A percentile compares a stretch with the other conserved stretches of the same genome.
phyloP scores from a whole-genome alignment of 2,113 vertebrate species.

The Dromaius novaehollandiae region DNA sequence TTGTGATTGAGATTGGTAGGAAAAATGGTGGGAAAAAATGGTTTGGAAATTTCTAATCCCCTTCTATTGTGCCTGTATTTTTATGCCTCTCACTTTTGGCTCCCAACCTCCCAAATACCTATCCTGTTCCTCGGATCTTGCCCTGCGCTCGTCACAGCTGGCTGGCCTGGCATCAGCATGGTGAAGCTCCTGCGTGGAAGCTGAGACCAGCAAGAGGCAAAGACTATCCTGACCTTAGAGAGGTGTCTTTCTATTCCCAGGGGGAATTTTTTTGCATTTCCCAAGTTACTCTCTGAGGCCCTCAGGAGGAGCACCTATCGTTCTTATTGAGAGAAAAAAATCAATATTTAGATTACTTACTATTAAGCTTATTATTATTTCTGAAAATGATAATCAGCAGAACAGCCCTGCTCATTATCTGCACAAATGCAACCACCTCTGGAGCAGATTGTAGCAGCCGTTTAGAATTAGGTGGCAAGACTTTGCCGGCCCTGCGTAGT shows the following conservation, averaged over 20 bases:
- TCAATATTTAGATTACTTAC: not conserved
- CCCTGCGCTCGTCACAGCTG: not conserved
- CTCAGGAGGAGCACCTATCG: not conserved
- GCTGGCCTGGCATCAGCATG: not conserved
- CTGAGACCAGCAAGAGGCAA: not conserved
- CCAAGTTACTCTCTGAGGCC: not conserved
- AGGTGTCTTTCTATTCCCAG: not conserved
- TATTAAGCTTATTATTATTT: too few species aligned
- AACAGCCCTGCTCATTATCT: not conserved
- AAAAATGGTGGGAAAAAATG: not conserved
- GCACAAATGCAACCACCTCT: not conserved
- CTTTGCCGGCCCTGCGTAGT: not conserved
- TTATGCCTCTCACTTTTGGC: not conserved
- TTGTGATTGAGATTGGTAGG: not conserved
- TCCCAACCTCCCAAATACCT: not conserved
- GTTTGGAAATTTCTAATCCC: not conserved
- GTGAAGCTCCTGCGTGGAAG: not conserved
- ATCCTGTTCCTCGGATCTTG: not conserved
- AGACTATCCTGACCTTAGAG: not conserved
- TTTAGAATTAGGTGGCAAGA: not conserved
- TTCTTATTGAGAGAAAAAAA: not conserved
- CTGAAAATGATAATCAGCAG: not conserved
- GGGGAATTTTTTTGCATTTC: not conserved
- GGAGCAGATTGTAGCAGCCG: not conserved
- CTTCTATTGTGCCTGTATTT: not conserved